Conservation (phyloP, 2,797 vertebrate genomes). For the Mastacembelus armatus region DNA sequence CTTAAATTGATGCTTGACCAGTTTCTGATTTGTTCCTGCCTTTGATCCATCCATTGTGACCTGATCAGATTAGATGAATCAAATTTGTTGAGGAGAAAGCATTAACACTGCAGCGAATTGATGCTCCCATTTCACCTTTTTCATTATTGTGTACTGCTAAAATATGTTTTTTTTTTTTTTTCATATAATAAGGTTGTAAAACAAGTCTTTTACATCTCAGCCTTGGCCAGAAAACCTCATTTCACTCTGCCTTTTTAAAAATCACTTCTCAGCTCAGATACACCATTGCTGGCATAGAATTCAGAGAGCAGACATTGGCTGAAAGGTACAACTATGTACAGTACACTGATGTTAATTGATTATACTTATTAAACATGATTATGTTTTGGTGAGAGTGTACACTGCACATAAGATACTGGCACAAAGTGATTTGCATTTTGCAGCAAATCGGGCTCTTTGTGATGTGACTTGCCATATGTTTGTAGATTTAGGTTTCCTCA, state of each 20-base stretch:
- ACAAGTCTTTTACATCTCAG: constrained; percentile 18
- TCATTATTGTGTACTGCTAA: constrained; percentile 28
- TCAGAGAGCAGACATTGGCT: constrained; percentile 23
- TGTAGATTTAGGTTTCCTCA: too few relatives aligned
- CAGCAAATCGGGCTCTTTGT: too few relatives aligned
- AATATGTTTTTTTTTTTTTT: constrained; percentile 17
- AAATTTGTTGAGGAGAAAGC: constrained; percentile 39
- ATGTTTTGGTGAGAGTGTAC: neutral
- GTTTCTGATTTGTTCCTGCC: constrained; percentile 33
- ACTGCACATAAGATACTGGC: neutral
- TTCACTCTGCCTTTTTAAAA: constrained; percentile 25
- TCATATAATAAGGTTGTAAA: constrained; percentile 43
- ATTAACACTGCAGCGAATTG: constrained; percentile 29
- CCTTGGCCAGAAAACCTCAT: constrained; percentile 16
- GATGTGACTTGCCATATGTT: too few relatives aligned
- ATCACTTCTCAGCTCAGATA: constrained; percentile 42
- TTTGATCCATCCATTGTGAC: constrained; percentile 15
- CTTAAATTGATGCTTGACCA: constrained; percentile 29
- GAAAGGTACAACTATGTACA: neutral
- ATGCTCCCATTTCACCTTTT: constrained; percentile 11
- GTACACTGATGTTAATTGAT: neutral
- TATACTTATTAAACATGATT: too few relatives aligned
- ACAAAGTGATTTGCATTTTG: too few relatives aligned
- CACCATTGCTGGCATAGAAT: constrained; percentile 41
- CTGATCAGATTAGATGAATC: constrained; percentile 52